These are phyloP conservation scores for Xylophagus ater DNA, from an alignment of 2,888 invertebrate species.

Conservation along the genomic window DNA sequence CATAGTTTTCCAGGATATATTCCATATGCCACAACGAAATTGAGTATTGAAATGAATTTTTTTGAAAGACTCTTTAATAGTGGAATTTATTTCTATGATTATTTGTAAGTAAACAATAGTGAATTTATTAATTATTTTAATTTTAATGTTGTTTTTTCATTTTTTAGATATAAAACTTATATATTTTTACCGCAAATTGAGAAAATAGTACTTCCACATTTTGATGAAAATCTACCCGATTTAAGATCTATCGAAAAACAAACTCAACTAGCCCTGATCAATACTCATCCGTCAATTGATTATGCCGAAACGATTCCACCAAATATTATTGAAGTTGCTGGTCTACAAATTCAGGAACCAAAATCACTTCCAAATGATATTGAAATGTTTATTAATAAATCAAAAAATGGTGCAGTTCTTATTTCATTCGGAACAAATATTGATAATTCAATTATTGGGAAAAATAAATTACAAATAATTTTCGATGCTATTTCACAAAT, in stretches of 20 bases:
- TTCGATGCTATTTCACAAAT: slow-evolving; percentile 24
- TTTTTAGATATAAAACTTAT: slow-evolving; percentile 20
- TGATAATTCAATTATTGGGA: slow-evolving; percentile 17
- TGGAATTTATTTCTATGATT: too few relatives aligned
- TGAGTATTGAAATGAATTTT: slow-evolving; percentile 27
- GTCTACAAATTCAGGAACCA: slow-evolving; percentile 28
- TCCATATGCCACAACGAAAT: too few relatives aligned
- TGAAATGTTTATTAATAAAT: slow-evolving; percentile 24
- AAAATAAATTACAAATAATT: slow-evolving; percentile 20
- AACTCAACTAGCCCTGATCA: slow-evolving; percentile 27
- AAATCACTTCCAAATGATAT: slow-evolving; percentile 23
- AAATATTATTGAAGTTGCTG: slow-evolving; percentile 33
- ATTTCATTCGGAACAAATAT: slow-evolving; percentile 31
- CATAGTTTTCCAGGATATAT: slow-evolving; percentile 25
- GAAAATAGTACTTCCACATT: slow-evolving; percentile 18
- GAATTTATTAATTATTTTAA: too few relatives aligned
- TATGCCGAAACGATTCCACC: slow-evolving; percentile 29
- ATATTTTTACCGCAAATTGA: slow-evolving; percentile 20
- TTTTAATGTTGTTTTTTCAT: too few relatives aligned
- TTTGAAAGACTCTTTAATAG: slow-evolving; percentile 23
- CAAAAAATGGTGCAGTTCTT: slow-evolving; percentile 28
- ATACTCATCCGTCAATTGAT: slow-evolving; percentile 29
- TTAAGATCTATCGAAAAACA: slow-evolving; percentile 20
- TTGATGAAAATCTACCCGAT: slow-evolving; percentile 17
- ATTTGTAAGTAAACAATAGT: too few relatives aligned